Conservation (phyloP, 2,888 invertebrate genomes). For the Uropetala carovei region DNA sequence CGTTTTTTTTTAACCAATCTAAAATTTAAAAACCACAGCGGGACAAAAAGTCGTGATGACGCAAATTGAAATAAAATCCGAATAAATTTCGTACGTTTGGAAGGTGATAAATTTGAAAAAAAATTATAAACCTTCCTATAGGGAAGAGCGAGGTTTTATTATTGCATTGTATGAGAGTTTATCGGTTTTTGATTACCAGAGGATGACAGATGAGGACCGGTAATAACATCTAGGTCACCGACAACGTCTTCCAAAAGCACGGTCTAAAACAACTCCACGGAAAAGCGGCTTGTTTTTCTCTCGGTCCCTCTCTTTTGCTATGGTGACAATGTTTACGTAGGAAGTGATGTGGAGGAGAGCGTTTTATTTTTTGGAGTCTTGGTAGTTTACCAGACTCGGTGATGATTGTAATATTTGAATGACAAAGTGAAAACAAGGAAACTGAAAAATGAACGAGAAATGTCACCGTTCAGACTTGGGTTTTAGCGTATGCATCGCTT, state of each 20-base stretch:
- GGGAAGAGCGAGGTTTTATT: too few species aligned
- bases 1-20: too few species aligned
- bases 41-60: too few species aligned
- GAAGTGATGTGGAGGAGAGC: not conserved
- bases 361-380: not conserved
- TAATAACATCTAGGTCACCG: not conserved
- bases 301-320: not conserved
- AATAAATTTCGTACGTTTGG: too few species aligned
- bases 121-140: too few species aligned
- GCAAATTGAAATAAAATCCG: too few species aligned
- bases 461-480: too few species aligned
- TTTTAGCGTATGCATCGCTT: too few species aligned
- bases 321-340: not conserved
- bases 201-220: not conserved
- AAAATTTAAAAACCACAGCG: too few species aligned
- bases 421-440: too few species aligned
- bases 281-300: not conserved
- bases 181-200: constrained; percentile 4
- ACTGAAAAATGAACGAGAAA: too few species aligned
- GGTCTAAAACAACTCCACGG: not conserved
- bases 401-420: not conserved
- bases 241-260: not conserved
- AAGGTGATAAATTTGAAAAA: too few species aligned
- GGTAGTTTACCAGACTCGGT: not conserved
- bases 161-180: not conserved